Evolutionary conservation across 2,797 vertebrate genomes (phyloP), one percentile per base, ranked within the genome.

Genomic region (Sylvilagus floridanus): DNA sequence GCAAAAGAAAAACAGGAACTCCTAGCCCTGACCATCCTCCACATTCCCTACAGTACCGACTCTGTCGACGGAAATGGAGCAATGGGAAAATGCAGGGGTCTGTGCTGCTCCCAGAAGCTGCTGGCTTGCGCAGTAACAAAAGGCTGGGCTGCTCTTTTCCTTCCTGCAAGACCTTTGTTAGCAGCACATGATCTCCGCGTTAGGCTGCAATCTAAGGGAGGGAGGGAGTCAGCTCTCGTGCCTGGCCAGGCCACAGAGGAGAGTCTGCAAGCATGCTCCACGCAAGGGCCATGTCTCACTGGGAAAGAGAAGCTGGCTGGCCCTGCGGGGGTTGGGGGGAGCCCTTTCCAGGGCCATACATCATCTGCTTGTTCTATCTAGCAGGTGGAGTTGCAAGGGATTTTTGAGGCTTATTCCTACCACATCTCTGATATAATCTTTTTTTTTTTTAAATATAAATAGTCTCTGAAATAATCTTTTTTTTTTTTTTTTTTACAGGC

Each of bases 1-100:
- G 14, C 19, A 3, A 89, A 94, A 92, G 52, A 60, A 91, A 94
- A 95, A 63, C 50, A 95, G 72, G 78, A 95, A 85, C 84, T 60
- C 65, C 24, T 84, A 78, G 52, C 66, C 8, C 0, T 71, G 60
- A 91, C 91, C 69, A 77, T 30, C 54, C 8, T 89, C 76, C 69
- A 50, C 54, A n/a, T 73, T 91, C 54, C 42, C 54, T 22, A n/a
- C 54, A 89, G 77, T 66, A 81, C 37, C 72, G 72, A 77, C 69
- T 92, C 82, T 47, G 47, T 75, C 63, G 57, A 78, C 1, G 21
- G 77, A 95, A 94, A 85, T 12, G 5, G 0, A 13, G 72, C 37
- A 28, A 35, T 35, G 9, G 35, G 0, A 54, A 82, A 75, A 47
- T 4, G 4, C n/a, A 14, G 5, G 14, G 11, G 28, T 69, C 42